Base-by-base conservation (phyloP, 1,140 invertebrate genomes). In the Nephila pilipes region DNA sequence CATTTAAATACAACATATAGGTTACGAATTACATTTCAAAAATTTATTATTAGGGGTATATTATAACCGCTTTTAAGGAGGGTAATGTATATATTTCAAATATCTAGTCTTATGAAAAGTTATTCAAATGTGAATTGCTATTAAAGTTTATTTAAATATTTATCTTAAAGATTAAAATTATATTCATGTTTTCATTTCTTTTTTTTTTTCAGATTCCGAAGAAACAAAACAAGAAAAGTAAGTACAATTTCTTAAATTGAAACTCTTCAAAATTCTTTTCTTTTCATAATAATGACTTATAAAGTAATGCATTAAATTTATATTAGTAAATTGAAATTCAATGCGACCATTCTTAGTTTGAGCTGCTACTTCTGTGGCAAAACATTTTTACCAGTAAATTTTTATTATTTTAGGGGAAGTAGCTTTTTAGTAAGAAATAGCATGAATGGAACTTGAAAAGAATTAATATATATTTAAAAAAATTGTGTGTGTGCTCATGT, bases 201-300 rank as follows among this genome's bases (percentile, higher is more conserved):
- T 46, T 75, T 69, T 46, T 55, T 32, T 92, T 92, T 75, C 63
- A 92, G 90, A 92, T 65, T 57, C 90, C 10, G 90, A 92, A 8
- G 90, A 92, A 22, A 46, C 60, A 16, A 92, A 92, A 69, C 90
- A 92, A 83, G 90, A 92, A 75, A 92, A 92, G 90, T 92, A 92
- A 92, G 90, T 92, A 57, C 14, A 55, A 29, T 58, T n/a, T 25
- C 14, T n/a, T 29, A 60, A 60, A 60, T 20, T 81, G 18, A 14
- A 38, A 36, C 16, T 20, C 36, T 80, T 18, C 22, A 14, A 0
- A 46, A 8, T n/a, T 65, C 12, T 65, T 65, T 65, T n/a, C 10
- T 65, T n/a, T n/a, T n/a, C n/a, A n/a, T n/a, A n/a, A n/a, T n/a
- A n/a, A n/a, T n/a, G n/a, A n/a, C n/a, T n/a, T n/a, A n/a, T n/a